Base-by-base conservation (phyloP, 2,888 invertebrate species). In the Prosopocoilus inquinatus region DNA sequence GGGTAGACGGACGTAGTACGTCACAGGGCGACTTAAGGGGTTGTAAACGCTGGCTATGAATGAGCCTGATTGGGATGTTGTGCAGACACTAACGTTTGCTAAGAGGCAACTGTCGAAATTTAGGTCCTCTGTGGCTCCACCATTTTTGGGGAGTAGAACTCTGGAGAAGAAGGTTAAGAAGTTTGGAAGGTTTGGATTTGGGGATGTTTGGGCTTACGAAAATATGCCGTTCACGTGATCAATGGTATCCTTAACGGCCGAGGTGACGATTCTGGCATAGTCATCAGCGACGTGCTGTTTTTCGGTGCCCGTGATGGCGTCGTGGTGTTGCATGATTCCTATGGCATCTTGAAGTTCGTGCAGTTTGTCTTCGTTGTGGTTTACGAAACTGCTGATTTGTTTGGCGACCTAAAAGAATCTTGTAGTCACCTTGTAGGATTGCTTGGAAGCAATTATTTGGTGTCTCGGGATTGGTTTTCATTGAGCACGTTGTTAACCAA, bases 251-350 rank as follows among this genome's bases (percentile, higher is more conserved):
- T 43, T 73, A 0, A 91, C 77, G 0, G 89, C 94, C 8, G 81
- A 74, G 50, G 83, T 79, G n/a, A 97, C 75, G 36, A 92, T 75
- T 15, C 87, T 78, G 38, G 89, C 87, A 75, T 98, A 98, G 76
- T 98, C 97, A 53, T 67, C 57, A 11, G 65, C 62, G 2, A 67
- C 67, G 50, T 65, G 64, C 41, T 67, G 64, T 44, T 67, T 64
- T 48, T 67, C 67, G 3, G 67, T 67, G 13, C 67, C 85, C n/a
- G 81, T 67, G n/a, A 67, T 66, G 0, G 86, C 91, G 71, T 96
- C 94, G 70, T 96, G 95, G 70, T 95, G 94, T 71, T 95, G 94
- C 86, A 89, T 86, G 2, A 89, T 78, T 3, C 88, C 89, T 84
- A 89, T 86, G 0, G 84, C 85, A 60, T 86, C 84, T 7, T 84